phyloP scores from a whole-genome alignment of 1,140 invertebrate species.

The Camponotus pennsylvanicus region DNA sequence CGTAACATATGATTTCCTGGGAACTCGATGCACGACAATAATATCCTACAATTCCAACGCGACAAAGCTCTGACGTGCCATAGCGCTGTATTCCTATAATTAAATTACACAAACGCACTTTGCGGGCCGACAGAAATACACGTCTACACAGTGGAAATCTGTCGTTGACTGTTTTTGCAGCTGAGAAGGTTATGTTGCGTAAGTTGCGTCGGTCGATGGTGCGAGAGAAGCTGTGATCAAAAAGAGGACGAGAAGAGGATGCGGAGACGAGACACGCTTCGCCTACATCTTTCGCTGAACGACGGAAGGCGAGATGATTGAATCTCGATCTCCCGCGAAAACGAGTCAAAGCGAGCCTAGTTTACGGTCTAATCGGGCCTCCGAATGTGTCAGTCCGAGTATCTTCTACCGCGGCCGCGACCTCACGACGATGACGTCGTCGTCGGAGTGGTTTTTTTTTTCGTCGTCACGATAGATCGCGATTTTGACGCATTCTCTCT shows the following conservation, averaged over 20 bases:
- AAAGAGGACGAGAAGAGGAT: neutral
- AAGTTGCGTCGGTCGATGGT: conserved; percentile 6
- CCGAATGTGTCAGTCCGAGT: neutral
- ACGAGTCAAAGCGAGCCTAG: neutral
- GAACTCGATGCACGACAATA: neutral
- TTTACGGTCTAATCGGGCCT: neutral
- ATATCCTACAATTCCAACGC: too few relatives aligned
- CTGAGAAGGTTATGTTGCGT: conserved; percentile 48
- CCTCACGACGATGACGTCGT: conserved; percentile 25
- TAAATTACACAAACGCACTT: conserved; percentile 17
- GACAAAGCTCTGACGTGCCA: neutral
- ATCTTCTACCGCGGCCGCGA: neutral
- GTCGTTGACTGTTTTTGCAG: neutral
- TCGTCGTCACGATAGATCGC: conserved; percentile 16
- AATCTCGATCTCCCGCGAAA: neutral
- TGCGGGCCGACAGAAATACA: neutral
- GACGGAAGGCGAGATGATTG: neutral
- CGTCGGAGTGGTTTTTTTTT: neutral
- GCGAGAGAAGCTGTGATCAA: neutral
- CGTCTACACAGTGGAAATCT: neutral
- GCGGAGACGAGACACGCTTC: neutral
- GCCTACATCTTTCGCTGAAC: conserved; percentile 9
- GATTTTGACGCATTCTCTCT: neutral
- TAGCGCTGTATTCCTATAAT: neutral
- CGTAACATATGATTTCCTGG: conserved; percentile 20